Evolutionary conservation across 2,888 invertebrate genomes (phyloP).

Genomic region (Ernsta delagoae): DNA sequence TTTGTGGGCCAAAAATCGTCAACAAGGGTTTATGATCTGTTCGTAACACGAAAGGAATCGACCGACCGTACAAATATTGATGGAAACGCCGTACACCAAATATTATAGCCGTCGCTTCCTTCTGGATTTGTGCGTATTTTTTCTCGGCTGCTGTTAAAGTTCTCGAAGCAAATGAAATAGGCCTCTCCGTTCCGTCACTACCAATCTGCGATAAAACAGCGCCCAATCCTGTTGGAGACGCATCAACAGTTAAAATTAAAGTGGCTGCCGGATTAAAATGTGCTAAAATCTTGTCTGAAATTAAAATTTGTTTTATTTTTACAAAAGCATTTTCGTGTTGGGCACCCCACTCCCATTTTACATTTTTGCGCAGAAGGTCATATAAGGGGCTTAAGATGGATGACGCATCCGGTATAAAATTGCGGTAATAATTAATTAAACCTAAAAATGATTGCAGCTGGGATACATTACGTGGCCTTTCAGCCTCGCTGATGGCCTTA

Average conservation of each 20-base stretch:
- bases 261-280: conserved; percentile 31
- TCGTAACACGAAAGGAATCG: conserved; percentile 41
- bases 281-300: conserved; percentile 28
- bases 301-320: conserved; percentile 32
- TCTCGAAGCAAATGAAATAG: conserved; percentile 45
- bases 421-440: conserved; percentile 47
- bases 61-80: conserved; percentile 40
- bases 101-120: conserved; percentile 29
- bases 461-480: conserved; percentile 39
- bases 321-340: conserved; percentile 33
- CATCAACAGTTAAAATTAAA: conserved; percentile 38
- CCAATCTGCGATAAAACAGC: conserved; percentile 38
- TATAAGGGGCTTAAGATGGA: conserved; percentile 42
- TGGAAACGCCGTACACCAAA: conserved; percentile 20
- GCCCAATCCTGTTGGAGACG: conserved; percentile 36
- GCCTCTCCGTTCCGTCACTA: conserved; percentile 38
- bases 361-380: conserved; percentile 37
- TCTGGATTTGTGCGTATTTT: conserved; percentile 40
- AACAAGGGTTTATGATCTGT: conserved; percentile 47
- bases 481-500: conserved; percentile 43
- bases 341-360: conserved; percentile 37
- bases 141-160: conserved; percentile 43
- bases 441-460: conserved; percentile 47
- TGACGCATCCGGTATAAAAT: conserved; percentile 46
- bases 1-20: conserved; percentile 43